Percentiles rank a stretch among this genome's conserved stretches.
Evolutionary conservation across 1,140 invertebrate species (phyloP).

Genomic region (Heliothis subflexa): DNA sequence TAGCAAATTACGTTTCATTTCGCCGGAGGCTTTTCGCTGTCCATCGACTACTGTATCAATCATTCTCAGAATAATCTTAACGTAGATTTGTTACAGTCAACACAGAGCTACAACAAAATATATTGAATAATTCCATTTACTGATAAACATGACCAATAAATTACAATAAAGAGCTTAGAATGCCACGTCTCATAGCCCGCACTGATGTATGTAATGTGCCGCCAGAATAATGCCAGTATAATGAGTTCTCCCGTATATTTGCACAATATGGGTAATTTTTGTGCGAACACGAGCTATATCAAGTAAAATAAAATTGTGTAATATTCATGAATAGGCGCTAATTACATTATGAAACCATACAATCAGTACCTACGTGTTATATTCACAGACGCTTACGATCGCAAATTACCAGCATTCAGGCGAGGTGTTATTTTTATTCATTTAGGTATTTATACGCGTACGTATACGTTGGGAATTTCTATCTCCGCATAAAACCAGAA

Average conservation of each 20-base stretch:
- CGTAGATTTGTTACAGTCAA: slow-evolving; percentile 70
- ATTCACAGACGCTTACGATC: slow-evolving; percentile 32
- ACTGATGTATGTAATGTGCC: slow-evolving; percentile 50
- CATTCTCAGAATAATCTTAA: slow-evolving; percentile 63
- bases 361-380: slow-evolving; percentile 19
- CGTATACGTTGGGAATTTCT: slow-evolving; percentile 5
- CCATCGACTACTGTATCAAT: slow-evolving; percentile 67
- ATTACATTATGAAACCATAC: slow-evolving; percentile 50
- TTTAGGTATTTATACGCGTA: slow-evolving; percentile 20
- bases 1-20: slow-evolving; percentile 72
- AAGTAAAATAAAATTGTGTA: slow-evolving; percentile 46
- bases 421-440: slow-evolving; percentile 19
- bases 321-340: slow-evolving; percentile 41
- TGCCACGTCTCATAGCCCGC: slow-evolving; percentile 27
- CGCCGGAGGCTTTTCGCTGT: slow-evolving; percentile 60
- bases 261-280: slow-evolving; percentile 36
- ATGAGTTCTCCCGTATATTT: slow-evolving; percentile 43
- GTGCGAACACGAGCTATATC: background rate
- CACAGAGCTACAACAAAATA: slow-evolving; percentile 57
- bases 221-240: slow-evolving; percentile 40
- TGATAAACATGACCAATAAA: slow-evolving; percentile 58
- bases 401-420: slow-evolving; percentile 41
- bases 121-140: slow-evolving; percentile 64
- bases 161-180: slow-evolving; percentile 54
- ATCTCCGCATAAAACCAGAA: slow-evolving; percentile 27